These are phyloP conservation scores for Lophius americanus DNA, from an alignment of 2,797 vertebrate species.

Conservation along the genomic window DNA sequence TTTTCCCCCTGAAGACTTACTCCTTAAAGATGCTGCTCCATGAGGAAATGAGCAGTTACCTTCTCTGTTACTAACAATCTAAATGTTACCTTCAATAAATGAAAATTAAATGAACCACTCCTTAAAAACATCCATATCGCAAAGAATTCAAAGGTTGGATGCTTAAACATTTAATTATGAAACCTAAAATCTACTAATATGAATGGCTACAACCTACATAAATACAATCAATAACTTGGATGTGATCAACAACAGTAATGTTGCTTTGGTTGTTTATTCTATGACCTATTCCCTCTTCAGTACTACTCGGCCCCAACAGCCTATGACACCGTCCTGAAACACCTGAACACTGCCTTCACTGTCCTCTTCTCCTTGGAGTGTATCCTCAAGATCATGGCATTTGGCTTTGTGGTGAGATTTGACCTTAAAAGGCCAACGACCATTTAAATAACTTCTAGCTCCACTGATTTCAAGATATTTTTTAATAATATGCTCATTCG, in stretches of 20 bases:
- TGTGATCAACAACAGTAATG: neutral
- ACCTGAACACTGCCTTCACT: constrained; percentile 96
- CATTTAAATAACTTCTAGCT: neutral
- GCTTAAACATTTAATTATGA: neutral
- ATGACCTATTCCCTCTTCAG: constrained; percentile 66
- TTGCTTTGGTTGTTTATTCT: neutral
- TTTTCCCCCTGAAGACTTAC: neutral
- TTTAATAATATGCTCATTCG: neutral
- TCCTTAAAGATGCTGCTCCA: neutral
- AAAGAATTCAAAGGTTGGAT: neutral
- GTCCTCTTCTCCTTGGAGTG: constrained; percentile 98
- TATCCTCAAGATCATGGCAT: constrained; percentile 95
- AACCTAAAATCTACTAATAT: no score
- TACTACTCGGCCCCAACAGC: constrained; percentile 94
- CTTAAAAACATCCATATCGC: neutral
- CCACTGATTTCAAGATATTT: neutral
- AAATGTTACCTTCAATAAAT: no score
- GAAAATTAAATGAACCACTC: neutral
- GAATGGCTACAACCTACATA: no score
- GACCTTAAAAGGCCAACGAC: neutral
- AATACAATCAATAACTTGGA: neutral
- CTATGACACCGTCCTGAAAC: constrained; percentile 94
- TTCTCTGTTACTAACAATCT: neutral
- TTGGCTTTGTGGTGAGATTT: constrained; percentile 91
- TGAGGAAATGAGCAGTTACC: neutral